A percentile compares a stretch with the other conserved stretches of the same genome.
Conservation (phyloP, 2,113 vertebrate species). For the Notechis scutatus region DNA sequence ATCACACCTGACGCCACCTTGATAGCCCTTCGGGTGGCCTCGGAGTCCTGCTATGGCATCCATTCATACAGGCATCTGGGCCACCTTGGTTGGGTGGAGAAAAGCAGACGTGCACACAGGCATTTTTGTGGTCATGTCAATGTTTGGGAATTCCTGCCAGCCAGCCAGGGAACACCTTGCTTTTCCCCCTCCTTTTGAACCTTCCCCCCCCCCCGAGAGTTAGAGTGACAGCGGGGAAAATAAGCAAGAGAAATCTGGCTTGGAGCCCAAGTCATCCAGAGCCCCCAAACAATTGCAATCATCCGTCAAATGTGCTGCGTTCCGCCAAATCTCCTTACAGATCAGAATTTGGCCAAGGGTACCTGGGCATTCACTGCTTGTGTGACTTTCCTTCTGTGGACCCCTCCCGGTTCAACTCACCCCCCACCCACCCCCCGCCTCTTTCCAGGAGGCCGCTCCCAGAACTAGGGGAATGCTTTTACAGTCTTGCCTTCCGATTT, state of each 20-base stretch:
- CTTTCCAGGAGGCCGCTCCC: neutral
- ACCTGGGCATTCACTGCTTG: neutral
- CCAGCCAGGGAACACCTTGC: neutral
- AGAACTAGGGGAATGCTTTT: neutral
- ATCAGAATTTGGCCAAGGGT: neutral
- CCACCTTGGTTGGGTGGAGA: neutral
- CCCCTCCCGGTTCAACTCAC: neutral
- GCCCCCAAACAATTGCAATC: neutral
- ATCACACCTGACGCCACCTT: no score
- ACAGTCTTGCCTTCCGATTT: neutral
- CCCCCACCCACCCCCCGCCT: no score
- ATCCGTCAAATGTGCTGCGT: neutral
- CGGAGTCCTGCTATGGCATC: neutral
- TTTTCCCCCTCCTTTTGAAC: neutral
- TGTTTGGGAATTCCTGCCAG: neutral
- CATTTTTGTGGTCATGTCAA: neutral
- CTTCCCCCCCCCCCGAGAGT: neutral
- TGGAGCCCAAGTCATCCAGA: neutral
- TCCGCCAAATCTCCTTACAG: neutral
- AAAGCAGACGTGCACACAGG: neutral
- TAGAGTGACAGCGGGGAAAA: neutral
- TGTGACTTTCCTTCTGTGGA: neutral
- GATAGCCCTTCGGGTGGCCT: neutral
- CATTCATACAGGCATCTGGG: neutral
- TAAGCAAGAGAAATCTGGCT: neutral